phyloP scores from a whole-genome alignment of 2,797 vertebrate species.

The Podargus strigoides region DNA sequence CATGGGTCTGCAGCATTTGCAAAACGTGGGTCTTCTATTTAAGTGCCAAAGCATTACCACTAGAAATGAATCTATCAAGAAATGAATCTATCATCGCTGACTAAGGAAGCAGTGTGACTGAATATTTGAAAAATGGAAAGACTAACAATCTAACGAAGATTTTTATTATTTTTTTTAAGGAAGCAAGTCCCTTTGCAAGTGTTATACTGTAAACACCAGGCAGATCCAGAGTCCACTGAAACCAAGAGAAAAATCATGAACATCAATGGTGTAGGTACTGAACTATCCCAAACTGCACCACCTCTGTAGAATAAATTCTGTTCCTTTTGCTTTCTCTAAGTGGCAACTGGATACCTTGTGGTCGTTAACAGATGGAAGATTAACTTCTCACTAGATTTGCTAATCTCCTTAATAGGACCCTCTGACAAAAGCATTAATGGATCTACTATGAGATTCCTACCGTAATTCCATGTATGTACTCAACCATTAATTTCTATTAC shows the following conservation, averaged over 20 bases:
- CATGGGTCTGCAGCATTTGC: neutral
- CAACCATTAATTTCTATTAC: neutral
- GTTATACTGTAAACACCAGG: neutral
- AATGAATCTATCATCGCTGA: neutral
- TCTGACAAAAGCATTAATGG: constrained; percentile 37
- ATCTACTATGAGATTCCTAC: neutral
- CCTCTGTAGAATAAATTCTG: neutral
- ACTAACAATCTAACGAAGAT: neutral
- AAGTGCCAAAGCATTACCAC: neutral
- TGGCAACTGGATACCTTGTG: neutral
- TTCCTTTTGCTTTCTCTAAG: neutral
- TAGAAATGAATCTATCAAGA: neutral
- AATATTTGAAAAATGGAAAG: neutral
- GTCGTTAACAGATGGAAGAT: constrained; percentile 10
- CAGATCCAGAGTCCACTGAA: neutral
- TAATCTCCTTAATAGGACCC: constrained; percentile 22
- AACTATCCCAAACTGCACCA: neutral
- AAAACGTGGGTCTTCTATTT: neutral
- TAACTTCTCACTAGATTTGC: constrained; percentile 37
- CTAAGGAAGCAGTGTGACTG: neutral
- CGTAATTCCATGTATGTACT: neutral
- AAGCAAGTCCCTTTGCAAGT: neutral
- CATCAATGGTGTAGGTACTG: neutral
- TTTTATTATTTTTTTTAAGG: neutral
- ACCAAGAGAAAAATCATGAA: neutral